Evolutionary conservation across 2,113 vertebrate genomes (phyloP).

Genomic region (Asarcornis scutulata): DNA sequence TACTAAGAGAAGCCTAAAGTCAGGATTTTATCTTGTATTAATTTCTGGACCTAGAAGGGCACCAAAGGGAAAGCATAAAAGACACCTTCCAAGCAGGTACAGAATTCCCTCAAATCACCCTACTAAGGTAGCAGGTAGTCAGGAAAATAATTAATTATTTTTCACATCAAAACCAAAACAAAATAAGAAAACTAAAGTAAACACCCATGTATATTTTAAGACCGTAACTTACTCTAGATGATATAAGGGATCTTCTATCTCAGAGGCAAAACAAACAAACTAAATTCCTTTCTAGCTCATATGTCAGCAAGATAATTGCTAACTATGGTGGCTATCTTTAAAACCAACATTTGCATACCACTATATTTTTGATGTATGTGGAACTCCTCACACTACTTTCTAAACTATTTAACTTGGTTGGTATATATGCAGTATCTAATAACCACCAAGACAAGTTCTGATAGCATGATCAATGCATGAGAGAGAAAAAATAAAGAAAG

Average conservation of each 20-base stretch:
- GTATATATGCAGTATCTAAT: not conserved
- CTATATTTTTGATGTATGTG: not conserved
- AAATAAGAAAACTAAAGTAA: not conserved
- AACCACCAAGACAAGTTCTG: not conserved
- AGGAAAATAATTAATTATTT: not conserved
- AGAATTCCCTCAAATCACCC: not conserved
- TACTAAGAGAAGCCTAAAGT: not conserved
- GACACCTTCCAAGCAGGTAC: not conserved
- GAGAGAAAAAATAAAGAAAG: constrained; percentile 31
- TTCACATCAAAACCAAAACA: not conserved
- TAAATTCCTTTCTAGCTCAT: not conserved
- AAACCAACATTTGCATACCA: not conserved
- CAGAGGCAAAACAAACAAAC: not conserved
- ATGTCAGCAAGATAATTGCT: not conserved
- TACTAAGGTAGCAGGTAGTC: not conserved
- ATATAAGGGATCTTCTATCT: not conserved
- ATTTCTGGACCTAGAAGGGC: not conserved
- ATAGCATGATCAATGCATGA: constrained; percentile 19
- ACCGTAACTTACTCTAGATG: not conserved
- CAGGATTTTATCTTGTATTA: not conserved
- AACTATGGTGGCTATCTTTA: not conserved
- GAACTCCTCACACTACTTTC: not conserved
- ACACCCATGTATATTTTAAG: not conserved
- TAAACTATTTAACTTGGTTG: not conserved
- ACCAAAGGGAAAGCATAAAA: not conserved